phyloP scores from a whole-genome alignment of 2,113 vertebrate species.

The Electrona antarctica region DNA sequence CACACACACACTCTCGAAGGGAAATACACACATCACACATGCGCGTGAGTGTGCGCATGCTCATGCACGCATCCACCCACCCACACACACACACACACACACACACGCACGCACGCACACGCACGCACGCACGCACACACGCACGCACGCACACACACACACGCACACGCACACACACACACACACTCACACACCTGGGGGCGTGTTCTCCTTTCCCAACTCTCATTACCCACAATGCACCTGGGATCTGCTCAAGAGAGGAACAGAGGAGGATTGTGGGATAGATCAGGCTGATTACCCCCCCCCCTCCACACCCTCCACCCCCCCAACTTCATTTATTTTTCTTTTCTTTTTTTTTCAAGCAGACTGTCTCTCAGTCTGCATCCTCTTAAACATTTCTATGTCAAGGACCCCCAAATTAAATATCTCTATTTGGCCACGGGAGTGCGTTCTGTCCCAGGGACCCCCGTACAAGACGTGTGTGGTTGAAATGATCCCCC shows the following conservation, averaged over 20 bases:
- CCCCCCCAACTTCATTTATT: not conserved
- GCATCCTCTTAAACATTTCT: not conserved
- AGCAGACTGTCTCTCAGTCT: no score
- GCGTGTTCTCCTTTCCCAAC: constrained; percentile 21
- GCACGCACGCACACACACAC: constrained; percentile 9
- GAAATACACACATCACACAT: no score
- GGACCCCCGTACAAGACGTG: no score
- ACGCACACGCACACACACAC: constrained; percentile 26
- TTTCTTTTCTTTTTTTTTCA: not conserved
- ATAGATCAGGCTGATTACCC: not conserved
- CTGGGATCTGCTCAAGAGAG: constrained; percentile 33
- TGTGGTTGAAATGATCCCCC: no score
- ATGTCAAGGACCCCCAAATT: not conserved
- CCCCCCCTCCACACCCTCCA: constrained; percentile 5
- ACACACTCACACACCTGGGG: constrained; percentile 38
- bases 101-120: no score
- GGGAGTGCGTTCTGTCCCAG: no score
- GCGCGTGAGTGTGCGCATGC: no score
- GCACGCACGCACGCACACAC: no score
- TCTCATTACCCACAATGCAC: constrained; percentile 64
- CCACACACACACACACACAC: no score
- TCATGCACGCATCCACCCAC: no score
- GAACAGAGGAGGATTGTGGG: constrained; percentile 46
- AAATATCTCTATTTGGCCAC: no score
- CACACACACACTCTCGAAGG: no score